Evolutionary conservation across 2,113 vertebrate species (phyloP), one percentile per base, ranked within the genome.

Genomic region (Aspiorhynchus laticeps): DNA sequence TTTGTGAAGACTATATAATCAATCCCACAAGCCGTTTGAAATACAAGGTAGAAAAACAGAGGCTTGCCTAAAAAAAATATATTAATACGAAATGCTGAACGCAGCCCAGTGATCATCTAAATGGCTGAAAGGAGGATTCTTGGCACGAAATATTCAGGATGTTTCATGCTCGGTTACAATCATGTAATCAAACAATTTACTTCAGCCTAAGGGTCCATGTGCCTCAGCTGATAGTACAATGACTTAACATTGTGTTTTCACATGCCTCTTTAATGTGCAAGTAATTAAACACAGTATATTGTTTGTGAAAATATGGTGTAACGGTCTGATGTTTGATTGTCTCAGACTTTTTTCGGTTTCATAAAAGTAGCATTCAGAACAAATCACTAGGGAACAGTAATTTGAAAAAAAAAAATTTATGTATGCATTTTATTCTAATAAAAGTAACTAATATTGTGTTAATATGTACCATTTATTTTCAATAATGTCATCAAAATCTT

Each of bases 1-100:
- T 76, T 85, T 71, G 85, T 69, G 69, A 69, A 86, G 85, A 76
- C 81, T 75, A 85, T 59, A 85, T 43, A 89, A 87, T 87, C 81
- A 78, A 83, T 82, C 86, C 78, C 71, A 80, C 67, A 59, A 85
- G 48, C 86, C 63, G 38, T 85, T 78, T 56, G 28, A 85, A 73
- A 82, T 38, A 78, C 17, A 63, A 74, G 59, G 69, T 61, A 31
- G 69, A 74, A 48, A 41, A 21, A 76, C 53, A 65, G 24, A 53
- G 81, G 17, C 33, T 80, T 43, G 24, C 26, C 6, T 9, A 7
- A 31, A 61, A 38, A 80, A 9, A 0, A 2, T 43, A 15, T 26
- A 69, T 84, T 33, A 82, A 43, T 80, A 69, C 4, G 15, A 85
- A 85, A 21, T 63, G 36, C 24, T 83, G 84, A 75, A 80, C 26